Base-by-base conservation (phyloP, 2,113 vertebrate species). In the Andinoacara biseriatus region DNA sequence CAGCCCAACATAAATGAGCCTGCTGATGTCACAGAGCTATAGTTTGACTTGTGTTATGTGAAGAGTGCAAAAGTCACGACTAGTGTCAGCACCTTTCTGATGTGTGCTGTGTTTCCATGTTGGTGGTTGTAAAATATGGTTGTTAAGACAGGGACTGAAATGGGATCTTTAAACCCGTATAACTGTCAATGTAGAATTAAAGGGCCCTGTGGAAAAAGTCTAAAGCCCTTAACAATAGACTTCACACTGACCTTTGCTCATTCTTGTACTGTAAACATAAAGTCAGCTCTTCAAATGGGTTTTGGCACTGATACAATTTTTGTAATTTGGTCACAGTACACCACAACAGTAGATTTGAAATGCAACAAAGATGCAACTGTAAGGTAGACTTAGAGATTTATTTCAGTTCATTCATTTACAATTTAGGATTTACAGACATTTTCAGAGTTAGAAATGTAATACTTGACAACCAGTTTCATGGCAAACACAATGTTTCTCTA, bases 41-140 rank as follows among this genome's bases (percentile, higher is more conserved):
- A 40, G 26, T 40, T 75, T 40, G 58, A 29, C 61, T 72, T 82
- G 54, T 63, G 20, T 58, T 62, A 57, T 87, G 65, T 75, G 33
- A 74, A 72, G 76, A 58, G 15, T 49, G 31, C 33, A 85, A 29
- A 82, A 86, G 61, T 90, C 80, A 80, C 20, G 14, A 17, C 56
- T 8, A 49, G 57, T 13, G 10, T 74, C 10, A 5, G 38, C 29
- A 20, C 77, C 49, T n/a, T 79, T 81, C 24, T 67, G 26, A 76
- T 80, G 60, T 67, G 35, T 54, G 74, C 63, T 60, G 18, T 60
- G 18, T 31, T 38, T 52, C 75, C 57, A 31, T 74, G 40, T 78
- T 58, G 13, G 0, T 8, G 29, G 35, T 38, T 38, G 8, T 38
- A 38, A 84, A 87, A 86, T 15, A 40, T 80, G 46, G 76, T 88